Base-by-base conservation (phyloP, 92 coral and sea anemone genomes). In the Porites lobata region DNA sequence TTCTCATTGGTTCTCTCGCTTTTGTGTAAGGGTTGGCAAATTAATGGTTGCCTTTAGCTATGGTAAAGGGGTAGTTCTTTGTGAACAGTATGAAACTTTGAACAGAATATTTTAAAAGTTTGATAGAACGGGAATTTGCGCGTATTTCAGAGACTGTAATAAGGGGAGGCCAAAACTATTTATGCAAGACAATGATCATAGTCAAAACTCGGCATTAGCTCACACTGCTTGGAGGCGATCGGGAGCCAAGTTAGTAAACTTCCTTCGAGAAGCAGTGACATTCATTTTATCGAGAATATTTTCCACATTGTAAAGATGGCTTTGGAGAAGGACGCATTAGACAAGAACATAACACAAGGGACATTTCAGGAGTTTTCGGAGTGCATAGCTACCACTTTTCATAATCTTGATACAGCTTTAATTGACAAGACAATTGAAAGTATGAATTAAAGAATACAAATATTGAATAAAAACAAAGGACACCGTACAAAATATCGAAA, bases 401-500 rank as follows among this genome's bases (percentile, higher is more conserved):
- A 38, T 43, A 72, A 43, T 19, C 19, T 72, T 1, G 53, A 72
- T 72, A 19, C 14, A 32, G 50, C 43, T 38, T 70, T 70, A 15
- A 70, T 24, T 3, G 51, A 70, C 75, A 70, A 70, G 14, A 70
- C 75, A 32, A 70, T 70, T 7, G 19, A 52, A 8, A 29, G 53
- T 29, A 29, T 70, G 75, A 70, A 70, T 54, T 29, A 70, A 17
- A 70, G 75, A 70, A 70, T 32, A 18, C 54, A 70, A 14, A 7
- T 47, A 29, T 29, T 70, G 11, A 70, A 29, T 47, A 6, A 26
- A 54, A 70, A 70, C 6, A 70, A 70, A 70, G 53, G 75, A 29
- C 38, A 14, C 32, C 75, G 56, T 24, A 70, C 51, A 29, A 70
- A 29, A 70, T 43, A 70, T 32, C 26, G 75, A 70, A 19, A 38